Percentiles rank a stretch among this genome's conserved stretches.
These are phyloP conservation scores for Propithecus perrieri DNA, from an alignment of 2,797 vertebrate species.

Conservation along the genomic window DNA sequence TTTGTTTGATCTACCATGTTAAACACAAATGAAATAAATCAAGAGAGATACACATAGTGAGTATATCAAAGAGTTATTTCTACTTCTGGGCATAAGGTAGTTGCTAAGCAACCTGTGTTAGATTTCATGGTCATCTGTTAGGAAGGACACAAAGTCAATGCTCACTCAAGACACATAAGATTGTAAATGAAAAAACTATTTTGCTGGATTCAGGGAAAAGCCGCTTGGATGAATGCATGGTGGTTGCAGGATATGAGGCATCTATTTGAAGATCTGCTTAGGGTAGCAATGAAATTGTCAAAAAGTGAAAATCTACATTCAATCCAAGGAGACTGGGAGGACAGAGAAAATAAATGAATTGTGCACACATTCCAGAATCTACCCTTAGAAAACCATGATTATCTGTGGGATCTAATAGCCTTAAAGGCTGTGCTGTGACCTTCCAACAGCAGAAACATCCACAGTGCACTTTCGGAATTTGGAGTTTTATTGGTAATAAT, in stretches of 20 bases:
- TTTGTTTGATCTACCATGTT: slow-evolving; percentile 70
- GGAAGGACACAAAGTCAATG: slow-evolving; percentile 75
- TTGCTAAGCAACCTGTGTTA: slow-evolving; percentile 77
- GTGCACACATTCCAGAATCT: not conserved
- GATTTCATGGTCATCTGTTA: slow-evolving; percentile 70
- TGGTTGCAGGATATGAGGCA: not conserved
- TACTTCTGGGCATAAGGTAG: slow-evolving; percentile 67
- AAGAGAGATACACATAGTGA: slow-evolving; percentile 70
- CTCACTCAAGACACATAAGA: slow-evolving; percentile 58
- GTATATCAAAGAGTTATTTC: slow-evolving; percentile 73
- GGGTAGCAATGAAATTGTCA: not conserved
- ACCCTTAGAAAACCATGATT: not conserved
- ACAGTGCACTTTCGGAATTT: not conserved
- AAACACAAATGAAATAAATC: slow-evolving; percentile 73
- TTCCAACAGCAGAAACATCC: not conserved
- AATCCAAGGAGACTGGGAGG: not conserved
- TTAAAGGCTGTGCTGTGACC: not conserved
- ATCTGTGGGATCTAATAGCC: not conserved
- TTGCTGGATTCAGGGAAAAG: slow-evolving; percentile 57
- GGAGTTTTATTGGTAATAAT: slow-evolving; percentile 16
- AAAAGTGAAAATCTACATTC: not conserved
- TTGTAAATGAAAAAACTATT: slow-evolving; percentile 56
- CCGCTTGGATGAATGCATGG: not conserved
- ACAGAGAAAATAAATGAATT: slow-evolving; percentile 34
- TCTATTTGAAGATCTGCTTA: slow-evolving; percentile 48